Conservation (phyloP, 2,797 vertebrate species). For the Falco berigora region DNA sequence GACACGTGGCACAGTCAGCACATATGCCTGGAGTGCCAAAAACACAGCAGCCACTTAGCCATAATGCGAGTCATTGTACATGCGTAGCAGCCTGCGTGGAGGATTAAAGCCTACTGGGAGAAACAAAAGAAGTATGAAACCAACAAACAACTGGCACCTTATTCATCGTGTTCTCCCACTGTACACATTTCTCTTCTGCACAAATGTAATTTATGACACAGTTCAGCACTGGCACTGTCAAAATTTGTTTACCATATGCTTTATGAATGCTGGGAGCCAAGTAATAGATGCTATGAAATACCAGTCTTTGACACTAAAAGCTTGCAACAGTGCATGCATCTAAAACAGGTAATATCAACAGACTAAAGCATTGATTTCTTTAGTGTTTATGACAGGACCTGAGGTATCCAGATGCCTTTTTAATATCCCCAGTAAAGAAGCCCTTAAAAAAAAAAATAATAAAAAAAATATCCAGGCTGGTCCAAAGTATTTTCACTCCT, state of each 20-base stretch:
- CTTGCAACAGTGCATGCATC: background rate
- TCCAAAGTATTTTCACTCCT: background rate
- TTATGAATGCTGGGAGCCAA: background rate
- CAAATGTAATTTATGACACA: background rate
- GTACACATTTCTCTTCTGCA: background rate
- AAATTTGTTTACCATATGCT: background rate
- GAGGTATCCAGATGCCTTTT: background rate
- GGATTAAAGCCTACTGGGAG: background rate
- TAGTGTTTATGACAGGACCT: background rate
- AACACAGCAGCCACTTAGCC: background rate
- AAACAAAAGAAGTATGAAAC: background rate
- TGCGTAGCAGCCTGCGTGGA: fast-evolving
- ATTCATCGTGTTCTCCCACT: background rate
- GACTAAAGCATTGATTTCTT: background rate
- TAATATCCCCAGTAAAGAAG: background rate
- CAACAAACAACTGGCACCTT: background rate
- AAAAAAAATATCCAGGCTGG: background rate
- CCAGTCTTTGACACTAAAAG: background rate
- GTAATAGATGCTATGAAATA: background rate
- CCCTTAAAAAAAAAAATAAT: background rate
- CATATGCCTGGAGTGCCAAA: background rate
- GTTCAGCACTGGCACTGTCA: background rate
- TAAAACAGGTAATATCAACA: background rate
- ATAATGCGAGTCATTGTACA: fast-evolving
- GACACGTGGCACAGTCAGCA: fast-evolving